These are phyloP conservation scores for Ciona savignyi DNA, from an alignment of 23 tunicate genomes.

Conservation along the genomic window DNA sequence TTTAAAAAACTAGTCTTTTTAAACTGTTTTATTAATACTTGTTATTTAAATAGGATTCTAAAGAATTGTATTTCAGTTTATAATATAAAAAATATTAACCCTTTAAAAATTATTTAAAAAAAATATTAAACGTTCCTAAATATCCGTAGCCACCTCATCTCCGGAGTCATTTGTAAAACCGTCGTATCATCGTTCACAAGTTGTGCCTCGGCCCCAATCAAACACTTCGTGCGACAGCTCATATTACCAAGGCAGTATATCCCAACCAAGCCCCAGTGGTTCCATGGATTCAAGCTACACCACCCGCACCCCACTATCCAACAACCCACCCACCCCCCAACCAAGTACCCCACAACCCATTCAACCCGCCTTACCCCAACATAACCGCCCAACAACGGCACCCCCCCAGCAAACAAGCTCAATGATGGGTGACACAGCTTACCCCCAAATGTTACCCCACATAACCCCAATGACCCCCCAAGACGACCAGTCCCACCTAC, in stretches of 20 bases:
- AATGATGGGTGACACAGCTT: neutral
- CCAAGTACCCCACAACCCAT: too few relatives aligned
- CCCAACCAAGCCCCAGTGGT: constrained; percentile 64
- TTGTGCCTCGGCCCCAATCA: constrained; percentile 23
- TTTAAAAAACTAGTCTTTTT: too few relatives aligned
- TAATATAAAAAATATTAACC: too few relatives aligned
- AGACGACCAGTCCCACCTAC: constrained; percentile 73
- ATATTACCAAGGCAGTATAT: constrained; percentile 45
- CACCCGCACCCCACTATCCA: constrained; percentile 58
- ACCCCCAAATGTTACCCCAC: constrained; percentile 11
- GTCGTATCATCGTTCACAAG: constrained; percentile 13
- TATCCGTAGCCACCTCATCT: constrained; percentile 11
- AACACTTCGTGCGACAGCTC: constrained; percentile 45
- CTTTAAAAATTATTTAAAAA: too few relatives aligned
- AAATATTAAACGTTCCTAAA: too few relatives aligned
- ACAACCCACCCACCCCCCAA: constrained; percentile 38
- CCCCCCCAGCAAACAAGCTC: neutral
- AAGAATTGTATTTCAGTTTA: too few relatives aligned
- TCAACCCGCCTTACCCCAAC: neutral
- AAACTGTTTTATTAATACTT: too few relatives aligned
- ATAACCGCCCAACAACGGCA: neutral
- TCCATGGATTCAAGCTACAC: constrained; percentile 39
- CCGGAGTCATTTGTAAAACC: constrained; percentile 11
- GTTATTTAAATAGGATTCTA: too few relatives aligned
- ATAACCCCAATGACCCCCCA: constrained; percentile 11